These are phyloP conservation scores for Caenorhabditis brenneri DNA, from an alignment of 1,140 invertebrate genomes.

Conservation along the genomic window DNA sequence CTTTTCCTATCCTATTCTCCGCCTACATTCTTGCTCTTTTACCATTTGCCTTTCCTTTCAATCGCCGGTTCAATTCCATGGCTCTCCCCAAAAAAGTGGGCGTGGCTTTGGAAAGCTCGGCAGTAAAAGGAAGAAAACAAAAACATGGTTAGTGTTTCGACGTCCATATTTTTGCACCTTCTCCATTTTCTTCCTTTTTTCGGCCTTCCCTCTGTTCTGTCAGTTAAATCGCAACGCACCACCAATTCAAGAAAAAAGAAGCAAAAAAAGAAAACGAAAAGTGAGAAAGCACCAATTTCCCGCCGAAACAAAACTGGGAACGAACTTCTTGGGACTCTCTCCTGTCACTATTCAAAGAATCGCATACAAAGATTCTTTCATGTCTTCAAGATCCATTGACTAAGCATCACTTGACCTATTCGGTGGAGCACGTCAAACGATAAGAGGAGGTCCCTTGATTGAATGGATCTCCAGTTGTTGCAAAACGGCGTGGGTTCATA, in stretches of 20 bases:
- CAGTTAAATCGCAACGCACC: not conserved
- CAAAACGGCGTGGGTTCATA: slow-evolving; percentile 11
- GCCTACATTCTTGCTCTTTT: not conserved
- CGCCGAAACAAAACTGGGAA: not conserved
- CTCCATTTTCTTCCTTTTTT: not conserved
- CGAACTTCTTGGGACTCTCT: not conserved
- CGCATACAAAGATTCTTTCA: not conserved
- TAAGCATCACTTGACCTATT: not conserved
- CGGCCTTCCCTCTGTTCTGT: not conserved
- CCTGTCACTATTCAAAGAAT: too few species aligned
- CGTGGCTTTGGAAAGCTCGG: not conserved
- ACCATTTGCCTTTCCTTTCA: not conserved
- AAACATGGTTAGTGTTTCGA: slow-evolving; percentile 31
- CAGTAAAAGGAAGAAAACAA: not conserved
- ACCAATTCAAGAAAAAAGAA: not conserved
- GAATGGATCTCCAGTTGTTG: not conserved
- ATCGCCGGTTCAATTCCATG: not conserved
- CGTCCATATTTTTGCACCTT: slow-evolving; percentile 21
- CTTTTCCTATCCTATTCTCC: not conserved
- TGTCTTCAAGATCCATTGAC: not conserved
- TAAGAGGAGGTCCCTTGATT: not conserved
- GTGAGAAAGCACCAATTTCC: slow-evolving; percentile 19
- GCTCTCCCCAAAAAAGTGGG: not conserved
- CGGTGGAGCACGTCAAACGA: not conserved
- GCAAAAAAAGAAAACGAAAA: not conserved